phyloP scores from a whole-genome alignment of 2,888 invertebrate species.

The Agonopterix heracliana region DNA sequence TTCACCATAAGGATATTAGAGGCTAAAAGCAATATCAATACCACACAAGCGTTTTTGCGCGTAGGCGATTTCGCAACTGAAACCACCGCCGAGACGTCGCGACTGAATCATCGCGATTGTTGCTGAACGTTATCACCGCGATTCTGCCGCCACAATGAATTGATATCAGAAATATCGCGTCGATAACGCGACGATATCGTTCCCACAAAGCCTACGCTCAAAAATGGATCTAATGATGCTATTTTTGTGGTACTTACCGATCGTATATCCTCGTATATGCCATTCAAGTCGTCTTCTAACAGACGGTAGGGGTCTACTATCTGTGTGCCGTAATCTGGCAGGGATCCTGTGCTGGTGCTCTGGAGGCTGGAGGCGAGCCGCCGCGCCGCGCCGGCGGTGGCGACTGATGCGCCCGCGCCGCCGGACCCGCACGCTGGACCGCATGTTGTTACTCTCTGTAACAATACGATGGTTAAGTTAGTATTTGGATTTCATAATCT shows the following conservation, averaged over 20 bases:
- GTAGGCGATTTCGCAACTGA: too few species aligned
- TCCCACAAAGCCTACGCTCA: too few species aligned
- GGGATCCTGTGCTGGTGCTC: constrained; percentile 87
- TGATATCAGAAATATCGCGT: too few species aligned
- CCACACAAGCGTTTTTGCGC: too few species aligned
- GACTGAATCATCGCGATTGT: too few species aligned
- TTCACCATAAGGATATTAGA: too few species aligned
- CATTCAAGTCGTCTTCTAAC: constrained; percentile 90
- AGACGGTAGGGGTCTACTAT: constrained; percentile 91
- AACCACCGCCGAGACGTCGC: too few species aligned
- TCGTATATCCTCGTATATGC: constrained; percentile 90
- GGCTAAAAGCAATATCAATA: too few species aligned
- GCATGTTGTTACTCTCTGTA: constrained; percentile 63
- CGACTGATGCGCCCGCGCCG: constrained; percentile 35
- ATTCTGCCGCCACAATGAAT: too few species aligned
- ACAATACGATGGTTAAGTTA: not conserved
- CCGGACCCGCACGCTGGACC: constrained; percentile 55
- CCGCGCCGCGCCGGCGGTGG: constrained; percentile 49
- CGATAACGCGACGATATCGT: too few species aligned
- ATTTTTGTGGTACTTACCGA: constrained; percentile 72
- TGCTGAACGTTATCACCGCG: too few species aligned
- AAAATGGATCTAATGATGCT: not conserved
- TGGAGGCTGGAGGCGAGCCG: constrained; percentile 81
- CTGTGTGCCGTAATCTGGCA: constrained; percentile 81
- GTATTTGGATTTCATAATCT: too few species aligned